Conservation (phyloP, 2,797 vertebrate species). For the Acanthurus lineatus region DNA sequence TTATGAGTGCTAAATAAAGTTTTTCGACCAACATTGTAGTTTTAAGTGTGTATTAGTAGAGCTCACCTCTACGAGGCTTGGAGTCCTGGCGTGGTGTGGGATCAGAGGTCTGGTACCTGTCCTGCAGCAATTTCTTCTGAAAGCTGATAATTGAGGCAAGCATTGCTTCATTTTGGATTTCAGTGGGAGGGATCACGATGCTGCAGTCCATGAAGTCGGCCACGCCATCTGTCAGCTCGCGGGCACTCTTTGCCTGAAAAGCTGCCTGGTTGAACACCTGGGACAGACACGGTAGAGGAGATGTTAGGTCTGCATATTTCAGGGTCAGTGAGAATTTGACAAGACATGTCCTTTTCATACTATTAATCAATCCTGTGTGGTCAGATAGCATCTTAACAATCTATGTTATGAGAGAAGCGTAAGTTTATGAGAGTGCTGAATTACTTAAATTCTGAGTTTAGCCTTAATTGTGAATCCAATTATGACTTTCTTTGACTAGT, state of each 20-base stretch:
- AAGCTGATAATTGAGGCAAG: constrained; percentile 89
- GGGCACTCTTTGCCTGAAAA: constrained; percentile 81
- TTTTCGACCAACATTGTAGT: neutral
- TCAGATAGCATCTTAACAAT: no score
- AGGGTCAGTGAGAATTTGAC: neutral
- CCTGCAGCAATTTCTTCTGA: constrained; percentile 90
- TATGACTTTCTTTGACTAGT: no score
- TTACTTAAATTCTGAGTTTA: no score
- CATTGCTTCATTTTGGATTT: constrained; percentile 85
- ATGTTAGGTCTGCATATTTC: neutral
- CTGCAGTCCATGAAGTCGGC: constrained; percentile 92
- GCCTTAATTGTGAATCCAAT: no score
- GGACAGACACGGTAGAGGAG: neutral
- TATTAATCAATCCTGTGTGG: neutral
- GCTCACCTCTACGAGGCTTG: constrained; percentile 75
- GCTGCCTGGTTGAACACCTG: constrained; percentile 92
- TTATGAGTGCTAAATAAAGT: neutral
- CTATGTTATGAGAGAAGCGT: no score
- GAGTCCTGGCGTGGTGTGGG: constrained; percentile 47
- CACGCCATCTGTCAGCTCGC: constrained; percentile 84
- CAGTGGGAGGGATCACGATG: constrained; percentile 92
- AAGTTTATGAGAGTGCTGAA: no score
- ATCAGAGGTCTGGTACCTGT: constrained; percentile 78
- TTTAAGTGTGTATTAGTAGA: neutral
- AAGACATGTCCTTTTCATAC: neutral